These are phyloP conservation scores for Myiozetetes cayanensis DNA, from an alignment of 2,113 vertebrate genomes.

Conservation along the genomic window DNA sequence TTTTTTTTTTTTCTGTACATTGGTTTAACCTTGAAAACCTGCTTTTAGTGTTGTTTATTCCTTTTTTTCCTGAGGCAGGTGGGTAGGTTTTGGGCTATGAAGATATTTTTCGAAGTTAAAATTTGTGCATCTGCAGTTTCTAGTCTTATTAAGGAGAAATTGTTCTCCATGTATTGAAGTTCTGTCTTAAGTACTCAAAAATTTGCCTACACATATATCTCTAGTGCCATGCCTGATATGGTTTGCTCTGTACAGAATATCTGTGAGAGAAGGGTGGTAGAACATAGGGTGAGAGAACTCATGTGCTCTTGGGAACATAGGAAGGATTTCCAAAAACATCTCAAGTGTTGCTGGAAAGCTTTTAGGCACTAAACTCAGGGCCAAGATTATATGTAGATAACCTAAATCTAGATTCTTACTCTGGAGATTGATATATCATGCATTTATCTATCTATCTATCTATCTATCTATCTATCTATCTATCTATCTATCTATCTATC, in stretches of 20 bases:
- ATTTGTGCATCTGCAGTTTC: not conserved
- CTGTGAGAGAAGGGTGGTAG: not conserved
- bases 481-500: not conserved
- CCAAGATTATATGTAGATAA: not conserved
- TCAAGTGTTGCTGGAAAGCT: not conserved
- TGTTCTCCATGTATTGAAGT: not conserved
- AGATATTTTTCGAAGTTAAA: not conserved
- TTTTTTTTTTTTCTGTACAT: accelerated
- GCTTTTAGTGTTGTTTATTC: not conserved
- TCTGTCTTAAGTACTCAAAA: not conserved
- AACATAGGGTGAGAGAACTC: not conserved
- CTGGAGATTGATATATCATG: not conserved
- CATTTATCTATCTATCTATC: not conserved
- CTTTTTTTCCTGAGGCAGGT: not conserved
- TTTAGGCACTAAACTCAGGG: not conserved
- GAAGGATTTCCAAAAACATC: not conserved
- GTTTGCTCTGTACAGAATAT: not conserved
- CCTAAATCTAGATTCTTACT: not conserved
- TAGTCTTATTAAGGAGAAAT: not conserved
- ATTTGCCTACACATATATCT: not conserved
- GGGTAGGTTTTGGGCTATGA: not conserved
- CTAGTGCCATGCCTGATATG: not conserved
- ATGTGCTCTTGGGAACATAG: not conserved
- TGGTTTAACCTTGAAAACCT: not conserved
- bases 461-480: not conserved